Evolutionary conservation across 2,888 invertebrate species (phyloP).

Genomic region (Diadegma fenestrale): DNA sequence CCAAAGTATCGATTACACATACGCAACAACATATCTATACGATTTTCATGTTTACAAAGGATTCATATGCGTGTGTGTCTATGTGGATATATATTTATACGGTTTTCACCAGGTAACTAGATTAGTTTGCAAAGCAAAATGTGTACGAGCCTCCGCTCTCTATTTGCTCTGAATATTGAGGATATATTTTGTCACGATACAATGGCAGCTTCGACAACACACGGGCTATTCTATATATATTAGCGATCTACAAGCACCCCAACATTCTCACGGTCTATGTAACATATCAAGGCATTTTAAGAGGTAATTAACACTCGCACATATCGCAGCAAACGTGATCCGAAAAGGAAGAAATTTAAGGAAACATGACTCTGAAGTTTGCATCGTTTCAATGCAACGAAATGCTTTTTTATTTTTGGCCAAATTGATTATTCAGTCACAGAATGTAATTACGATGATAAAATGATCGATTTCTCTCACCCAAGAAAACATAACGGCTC

Average conservation of each 20-base stretch:
- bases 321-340: background rate
- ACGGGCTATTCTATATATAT: background rate
- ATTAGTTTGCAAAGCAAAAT: background rate
- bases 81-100: background rate
- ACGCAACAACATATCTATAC: background rate
- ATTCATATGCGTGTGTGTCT: too few species aligned
- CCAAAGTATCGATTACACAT: conserved; percentile 14
- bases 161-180: background rate
- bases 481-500: too few species aligned
- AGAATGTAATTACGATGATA: too few species aligned
- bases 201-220: background rate
- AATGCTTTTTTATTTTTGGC: too few species aligned
- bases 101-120: background rate
- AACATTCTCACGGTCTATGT: background rate
- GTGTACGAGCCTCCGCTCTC: background rate
- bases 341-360: background rate
- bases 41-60: background rate
- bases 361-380: too few species aligned
- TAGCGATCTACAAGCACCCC: background rate
- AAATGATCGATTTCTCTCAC: too few species aligned
- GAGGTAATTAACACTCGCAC: background rate
- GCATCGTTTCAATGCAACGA: too few species aligned
- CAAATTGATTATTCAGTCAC: too few species aligned
- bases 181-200: background rate
- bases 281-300: background rate